Conservation (phyloP, 1,140 invertebrate genomes). For the Acromyrmex charruanus region DNA sequence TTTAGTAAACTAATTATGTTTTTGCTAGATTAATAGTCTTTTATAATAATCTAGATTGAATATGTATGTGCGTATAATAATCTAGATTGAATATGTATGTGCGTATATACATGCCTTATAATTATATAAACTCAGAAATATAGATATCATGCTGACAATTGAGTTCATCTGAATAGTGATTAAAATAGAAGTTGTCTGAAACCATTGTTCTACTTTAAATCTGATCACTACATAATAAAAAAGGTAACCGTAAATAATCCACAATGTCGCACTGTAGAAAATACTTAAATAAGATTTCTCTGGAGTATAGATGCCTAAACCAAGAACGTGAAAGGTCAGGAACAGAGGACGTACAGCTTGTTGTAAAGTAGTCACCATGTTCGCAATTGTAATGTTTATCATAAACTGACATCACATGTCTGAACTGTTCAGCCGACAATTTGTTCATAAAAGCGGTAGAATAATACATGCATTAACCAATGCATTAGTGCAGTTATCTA, state of each 20-base stretch:
- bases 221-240: neutral
- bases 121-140: neutral
- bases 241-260: neutral
- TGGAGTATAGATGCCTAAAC: neutral
- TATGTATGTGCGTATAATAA: too few species aligned
- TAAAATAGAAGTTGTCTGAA: neutral
- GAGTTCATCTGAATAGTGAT: neutral
- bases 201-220: neutral
- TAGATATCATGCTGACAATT: neutral
- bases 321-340: neutral
- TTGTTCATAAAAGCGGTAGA: neutral
- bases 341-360: conserved; percentile 9
- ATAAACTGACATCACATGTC: neutral
- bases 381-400: too few species aligned
- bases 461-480: neutral
- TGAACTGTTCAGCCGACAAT: neutral
- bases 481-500: conserved; percentile 11
- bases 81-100: too few species aligned
- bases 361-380: neutral
- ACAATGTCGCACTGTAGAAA: neutral
- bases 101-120: neutral
- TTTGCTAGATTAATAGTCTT: too few species aligned
- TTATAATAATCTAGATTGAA: too few species aligned
- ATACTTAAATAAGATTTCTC: conserved; percentile 12
- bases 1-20: too few species aligned